Evolutionary conservation across 2,888 invertebrate species (phyloP).

Genomic region (Lycaena phlaeas): DNA sequence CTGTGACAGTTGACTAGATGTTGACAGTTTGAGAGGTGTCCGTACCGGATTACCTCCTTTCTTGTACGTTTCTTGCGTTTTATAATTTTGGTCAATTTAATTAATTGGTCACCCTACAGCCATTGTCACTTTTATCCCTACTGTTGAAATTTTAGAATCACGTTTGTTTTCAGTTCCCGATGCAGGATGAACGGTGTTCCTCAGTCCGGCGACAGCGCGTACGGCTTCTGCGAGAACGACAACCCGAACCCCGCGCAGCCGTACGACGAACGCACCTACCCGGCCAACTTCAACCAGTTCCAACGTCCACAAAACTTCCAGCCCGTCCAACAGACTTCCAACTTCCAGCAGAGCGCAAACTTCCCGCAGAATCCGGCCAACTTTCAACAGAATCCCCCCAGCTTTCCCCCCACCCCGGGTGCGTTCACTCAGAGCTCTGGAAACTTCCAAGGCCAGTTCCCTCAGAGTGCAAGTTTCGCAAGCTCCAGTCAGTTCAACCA

Average conservation of each 20-base stretch:
- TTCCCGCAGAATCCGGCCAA: conserved; percentile 20
- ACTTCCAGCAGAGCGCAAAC: conserved; percentile 13
- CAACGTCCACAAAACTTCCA: conserved; percentile 19
- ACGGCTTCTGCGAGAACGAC: conserved; percentile 78
- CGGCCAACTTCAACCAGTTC: conserved; percentile 27
- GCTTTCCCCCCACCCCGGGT: conserved; percentile 24
- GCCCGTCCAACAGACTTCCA: conserved; percentile 9
- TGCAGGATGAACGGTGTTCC: conserved; percentile 79
- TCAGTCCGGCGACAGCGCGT: conserved; percentile 83
- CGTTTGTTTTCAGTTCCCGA: conserved; percentile 69
- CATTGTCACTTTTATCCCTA: no score
- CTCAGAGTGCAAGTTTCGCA: conserved; percentile 26
- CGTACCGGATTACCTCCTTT: no score
- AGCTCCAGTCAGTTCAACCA: conserved; percentile 26
- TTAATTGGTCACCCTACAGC: no score
- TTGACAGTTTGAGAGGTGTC: no score
- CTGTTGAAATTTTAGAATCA: no score
- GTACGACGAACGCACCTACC: conserved; percentile 40
- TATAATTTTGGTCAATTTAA: no score
- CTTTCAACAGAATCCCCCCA: conserved; percentile 21
- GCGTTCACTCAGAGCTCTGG: conserved; percentile 21
- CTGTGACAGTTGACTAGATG: no score
- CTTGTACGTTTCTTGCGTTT: no score
- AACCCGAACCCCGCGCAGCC: conserved; percentile 26
- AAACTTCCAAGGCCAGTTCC: conserved; percentile 28